Base-by-base conservation (phyloP, 1,140 invertebrate species). In the Pogonomyrmex californicus region DNA sequence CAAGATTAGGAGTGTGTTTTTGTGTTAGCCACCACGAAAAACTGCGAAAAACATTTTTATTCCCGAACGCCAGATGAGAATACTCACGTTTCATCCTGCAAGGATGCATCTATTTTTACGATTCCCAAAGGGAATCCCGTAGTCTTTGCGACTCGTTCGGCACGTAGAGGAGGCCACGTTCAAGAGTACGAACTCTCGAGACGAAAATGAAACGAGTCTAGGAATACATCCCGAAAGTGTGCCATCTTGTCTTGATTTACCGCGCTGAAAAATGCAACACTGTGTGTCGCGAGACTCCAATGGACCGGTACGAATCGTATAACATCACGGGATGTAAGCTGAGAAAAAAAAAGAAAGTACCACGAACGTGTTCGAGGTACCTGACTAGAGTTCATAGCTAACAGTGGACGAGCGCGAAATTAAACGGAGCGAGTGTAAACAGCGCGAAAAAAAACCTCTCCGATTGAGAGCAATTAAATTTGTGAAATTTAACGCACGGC, bases 91-190 rank as follows among this genome's bases (percentile, higher is more conserved):
- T 82, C 85, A 89, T 85, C 88, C 68, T 90, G 88, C 66, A 85
- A 89, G 75, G 82, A 62, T 71, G 36, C 44, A 17, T 88, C 88
- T 88, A 89, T 89, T 89, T 88, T 86, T 89, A 81, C 23, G 75
- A 17, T 23, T 44, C 60, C 44, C 78, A 63, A 75, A 54, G 56
- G 60, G 10, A 14, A 2, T 70, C 14, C 65, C 78, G 70, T 70
- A 38, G 23, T 70, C 47, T 68, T 81, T 23, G 36, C 17, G 17
- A 36, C 44, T 30, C n/a, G 44, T 36, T 38, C 12, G 63, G 2
- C 12, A n/a, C 49, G n/a, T 36, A 41, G 76, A 51, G 23, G 23
- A 41, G 14, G 12, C 62, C n/a, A 79, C 62, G 47, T 49, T 70
- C 36, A 41, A 81, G 62, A 81, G 30, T 44, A 44, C 4, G 33